Evolutionary conservation across 1,140 invertebrate species (phyloP).

Genomic region (Aleiodes sp.): DNA sequence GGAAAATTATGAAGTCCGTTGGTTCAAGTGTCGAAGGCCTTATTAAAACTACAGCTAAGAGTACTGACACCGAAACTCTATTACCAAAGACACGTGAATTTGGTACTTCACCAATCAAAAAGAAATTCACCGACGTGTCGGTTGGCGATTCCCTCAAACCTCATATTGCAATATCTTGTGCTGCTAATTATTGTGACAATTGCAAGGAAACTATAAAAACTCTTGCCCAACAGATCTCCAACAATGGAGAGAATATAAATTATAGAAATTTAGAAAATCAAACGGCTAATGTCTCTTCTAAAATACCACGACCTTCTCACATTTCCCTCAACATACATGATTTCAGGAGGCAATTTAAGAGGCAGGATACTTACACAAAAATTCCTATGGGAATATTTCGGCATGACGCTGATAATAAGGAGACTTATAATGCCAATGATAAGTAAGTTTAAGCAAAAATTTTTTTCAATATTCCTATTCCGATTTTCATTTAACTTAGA

Average conservation of each 20-base stretch:
- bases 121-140: constrained; percentile 65
- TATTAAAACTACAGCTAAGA: constrained; percentile 43
- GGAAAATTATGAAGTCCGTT: constrained; percentile 47
- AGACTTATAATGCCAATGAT: constrained; percentile 52
- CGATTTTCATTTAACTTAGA: background rate
- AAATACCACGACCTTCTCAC: constrained; percentile 57
- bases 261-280: constrained; percentile 44
- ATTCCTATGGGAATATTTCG: constrained; percentile 50
- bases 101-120: constrained; percentile 64
- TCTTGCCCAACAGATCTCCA: constrained; percentile 65
- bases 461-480: background rate
- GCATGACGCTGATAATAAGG: constrained; percentile 58
- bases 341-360: constrained; percentile 53
- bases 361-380: constrained; percentile 61
- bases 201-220: constrained; percentile 71
- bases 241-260: constrained; percentile 29
- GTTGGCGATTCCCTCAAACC: constrained; percentile 68
- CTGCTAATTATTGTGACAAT: constrained; percentile 73
- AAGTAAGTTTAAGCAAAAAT: constrained; percentile 43
- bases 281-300: constrained; percentile 47
- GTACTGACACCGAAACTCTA: constrained; percentile 56
- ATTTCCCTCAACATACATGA: constrained; percentile 48
- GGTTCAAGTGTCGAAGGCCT: constrained; percentile 50
- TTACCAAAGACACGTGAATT: constrained; percentile 55
- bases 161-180: constrained; percentile 65